These are phyloP conservation scores for Mycetomoellerius zeteki DNA, from an alignment of 1,140 invertebrate species.

Conservation along the genomic window DNA sequence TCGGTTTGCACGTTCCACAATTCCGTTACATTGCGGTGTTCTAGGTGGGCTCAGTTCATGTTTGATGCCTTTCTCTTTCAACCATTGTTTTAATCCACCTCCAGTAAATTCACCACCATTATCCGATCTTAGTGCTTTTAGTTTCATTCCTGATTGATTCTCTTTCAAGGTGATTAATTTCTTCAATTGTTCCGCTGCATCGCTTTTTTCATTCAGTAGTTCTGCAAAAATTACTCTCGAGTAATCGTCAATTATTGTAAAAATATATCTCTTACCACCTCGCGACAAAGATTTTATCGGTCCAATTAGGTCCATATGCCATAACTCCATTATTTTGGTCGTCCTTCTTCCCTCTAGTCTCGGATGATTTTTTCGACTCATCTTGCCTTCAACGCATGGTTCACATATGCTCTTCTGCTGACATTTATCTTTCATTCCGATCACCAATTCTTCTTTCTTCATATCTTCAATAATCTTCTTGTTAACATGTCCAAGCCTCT, in stretches of 20 bases:
- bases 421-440: not conserved
- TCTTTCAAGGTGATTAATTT: not conserved
- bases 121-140: not conserved
- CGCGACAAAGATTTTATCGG: not conserved
- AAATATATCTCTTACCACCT: conserved; percentile 12
- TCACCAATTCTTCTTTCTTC: too few species aligned
- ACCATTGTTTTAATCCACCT: not conserved
- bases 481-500: too few species aligned
- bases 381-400: not conserved
- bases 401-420: not conserved
- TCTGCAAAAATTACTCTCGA: conserved; percentile 4
- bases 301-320: conserved; percentile 1
- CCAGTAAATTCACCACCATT: conserved; percentile 15
- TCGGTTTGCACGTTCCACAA: conserved; percentile 1
- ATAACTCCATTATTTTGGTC: not conserved
- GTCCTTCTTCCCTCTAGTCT: not conserved
- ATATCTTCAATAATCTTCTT: too few species aligned
- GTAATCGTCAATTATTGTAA: not conserved
- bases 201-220: not conserved
- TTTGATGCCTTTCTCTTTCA: not conserved
- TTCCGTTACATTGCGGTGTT: conserved; percentile 24
- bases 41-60: conserved; percentile 20
- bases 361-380: not conserved
- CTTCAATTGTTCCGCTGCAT: not conserved
- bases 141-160: not conserved